These are phyloP conservation scores for Trochalopteron elliotii DNA, from an alignment of 2,113 vertebrate species.

Conservation along the genomic window DNA sequence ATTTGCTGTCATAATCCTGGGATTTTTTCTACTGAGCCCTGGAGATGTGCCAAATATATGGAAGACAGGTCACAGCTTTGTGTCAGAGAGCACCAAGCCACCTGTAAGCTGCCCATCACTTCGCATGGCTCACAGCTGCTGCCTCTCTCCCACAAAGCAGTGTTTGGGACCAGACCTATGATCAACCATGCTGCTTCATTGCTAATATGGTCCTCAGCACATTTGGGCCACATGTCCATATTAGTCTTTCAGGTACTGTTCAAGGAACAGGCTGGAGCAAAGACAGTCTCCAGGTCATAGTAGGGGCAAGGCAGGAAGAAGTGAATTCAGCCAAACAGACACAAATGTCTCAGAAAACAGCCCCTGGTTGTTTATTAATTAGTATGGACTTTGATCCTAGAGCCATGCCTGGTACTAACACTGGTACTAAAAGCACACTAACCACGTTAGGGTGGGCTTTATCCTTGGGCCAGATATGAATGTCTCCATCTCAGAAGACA, in stretches of 20 bases:
- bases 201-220: neutral
- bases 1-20: neutral
- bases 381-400: neutral
- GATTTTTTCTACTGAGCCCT: neutral
- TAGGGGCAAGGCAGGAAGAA: neutral
- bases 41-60: neutral
- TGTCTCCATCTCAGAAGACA: neutral
- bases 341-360: neutral
- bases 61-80: neutral
- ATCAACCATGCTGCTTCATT: neutral
- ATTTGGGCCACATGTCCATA: neutral
- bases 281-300: neutral
- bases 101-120: neutral
- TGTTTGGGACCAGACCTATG: neutral
- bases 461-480: neutral
- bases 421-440: neutral
- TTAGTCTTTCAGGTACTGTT: neutral
- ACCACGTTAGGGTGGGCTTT: fast-evolving
- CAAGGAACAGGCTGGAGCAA: neutral
- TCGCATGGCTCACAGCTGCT: neutral
- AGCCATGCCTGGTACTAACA: neutral
- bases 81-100: neutral
- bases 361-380: neutral
- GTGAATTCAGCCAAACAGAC: neutral
- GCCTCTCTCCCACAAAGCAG: neutral